Evolutionary conservation across 1,140 invertebrate genomes (phyloP).

Genomic region (Musca domestica): DNA sequence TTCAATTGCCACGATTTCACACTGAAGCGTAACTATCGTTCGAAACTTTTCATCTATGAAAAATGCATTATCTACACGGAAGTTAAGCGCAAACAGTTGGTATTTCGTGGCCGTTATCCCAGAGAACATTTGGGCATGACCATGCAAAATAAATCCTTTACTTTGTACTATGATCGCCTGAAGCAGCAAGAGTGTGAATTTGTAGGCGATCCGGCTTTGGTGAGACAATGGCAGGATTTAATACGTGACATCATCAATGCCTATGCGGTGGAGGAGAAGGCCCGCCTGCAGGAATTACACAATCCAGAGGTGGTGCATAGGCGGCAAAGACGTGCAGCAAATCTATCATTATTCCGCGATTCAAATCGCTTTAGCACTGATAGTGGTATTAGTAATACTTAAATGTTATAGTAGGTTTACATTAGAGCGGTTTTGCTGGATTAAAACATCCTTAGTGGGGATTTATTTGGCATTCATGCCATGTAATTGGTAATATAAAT

Average conservation of each 20-base stretch:
- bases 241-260: conserved; percentile 48
- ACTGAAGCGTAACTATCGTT: conserved; percentile 39
- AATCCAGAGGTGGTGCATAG: conserved; percentile 39
- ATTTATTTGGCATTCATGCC: no score
- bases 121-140: conserved; percentile 47
- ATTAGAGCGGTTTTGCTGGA: no score
- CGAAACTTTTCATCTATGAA: conserved; percentile 50
- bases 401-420: no score
- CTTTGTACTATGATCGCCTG: conserved; percentile 43
- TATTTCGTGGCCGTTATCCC: conserved; percentile 49
- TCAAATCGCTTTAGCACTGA: conserved; percentile 50
- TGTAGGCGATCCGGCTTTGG: conserved; percentile 35
- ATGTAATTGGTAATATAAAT: no score
- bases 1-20: conserved; percentile 45
- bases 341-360: conserved; percentile 44
- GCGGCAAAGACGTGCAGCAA: conserved; percentile 40
- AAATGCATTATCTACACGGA: conserved; percentile 52
- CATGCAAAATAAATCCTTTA: conserved; percentile 42
- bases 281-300: conserved; percentile 43
- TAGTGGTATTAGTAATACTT: conserved; percentile 49
- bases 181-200: conserved; percentile 51
- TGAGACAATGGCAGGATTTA: conserved; percentile 40
- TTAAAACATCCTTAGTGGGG: no score
- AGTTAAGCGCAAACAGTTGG: conserved; percentile 44
- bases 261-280: conserved; percentile 43